Base-by-base conservation (phyloP, 2,113 vertebrate genomes). In the Urocolius indicus region DNA sequence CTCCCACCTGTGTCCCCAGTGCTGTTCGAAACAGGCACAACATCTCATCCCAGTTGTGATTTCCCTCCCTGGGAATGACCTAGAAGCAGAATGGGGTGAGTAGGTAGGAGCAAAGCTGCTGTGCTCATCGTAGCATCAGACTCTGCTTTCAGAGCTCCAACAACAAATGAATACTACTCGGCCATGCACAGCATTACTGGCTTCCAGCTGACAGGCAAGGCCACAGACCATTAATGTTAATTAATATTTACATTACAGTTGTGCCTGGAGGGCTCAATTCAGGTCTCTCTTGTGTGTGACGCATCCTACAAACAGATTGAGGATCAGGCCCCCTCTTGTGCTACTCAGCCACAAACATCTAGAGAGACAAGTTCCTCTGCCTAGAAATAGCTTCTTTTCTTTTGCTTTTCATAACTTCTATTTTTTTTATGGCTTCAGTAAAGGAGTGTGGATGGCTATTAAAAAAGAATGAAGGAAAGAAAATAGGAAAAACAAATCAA, bases 231-330 rank as follows among this genome's bases (percentile, higher is more conserved):
- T 95, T 93, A 94, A 95, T 95, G 90, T 94, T 97, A 97, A 95
- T 96, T 95, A 97, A 97, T 97, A 97, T 97, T 97, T 97, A 67
- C 82, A 93, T 95, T 94, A 91, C 72, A 45, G 91, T 90, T 94
- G 82, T 93, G 87, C 82, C 96, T 94, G 87, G 87, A 94, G 85
- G 95, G 46, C 55, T 95, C 63, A 52, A n/a, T 67, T 80, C 93
- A 67, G 72, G 90, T 74, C 67, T 76, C 78, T 54, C 23, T 59
- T 67, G 71, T 63, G 71, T 63, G 69, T 61, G 76, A 68, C 3
- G 14, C 18, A 45, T 93, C 80, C 80, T 67, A 72, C 52, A 92
- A 89, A 89, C 89, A 78, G 86, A 87, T 55, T 80, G 82, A 93
- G 62, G 91, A 80, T 76, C 43, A 63, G 65, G 61, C 68, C 73